A percentile compares a stretch with the other conserved stretches of the same genome.
phyloP scores from a whole-genome alignment of 2,113 vertebrate genomes.

The Hippocampus barbouri region DNA sequence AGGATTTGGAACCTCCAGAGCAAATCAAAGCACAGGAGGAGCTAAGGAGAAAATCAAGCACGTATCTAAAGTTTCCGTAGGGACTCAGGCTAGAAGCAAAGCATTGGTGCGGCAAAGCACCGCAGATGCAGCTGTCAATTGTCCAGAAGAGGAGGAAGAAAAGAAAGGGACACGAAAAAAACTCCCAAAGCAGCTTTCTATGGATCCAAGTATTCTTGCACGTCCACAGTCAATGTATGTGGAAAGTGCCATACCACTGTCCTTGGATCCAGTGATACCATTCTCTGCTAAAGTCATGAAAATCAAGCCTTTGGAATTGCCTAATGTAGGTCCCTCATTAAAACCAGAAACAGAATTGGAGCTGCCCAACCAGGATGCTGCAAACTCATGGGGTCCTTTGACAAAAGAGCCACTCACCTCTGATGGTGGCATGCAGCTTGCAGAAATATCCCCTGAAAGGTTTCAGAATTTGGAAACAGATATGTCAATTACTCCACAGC shows the following conservation, averaged over 20 bases:
- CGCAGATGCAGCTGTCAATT: slow-evolving; percentile 74
- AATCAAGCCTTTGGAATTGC: slow-evolving; percentile 28
- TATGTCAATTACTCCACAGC: slow-evolving; percentile 11
- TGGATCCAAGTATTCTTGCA: slow-evolving; percentile 70
- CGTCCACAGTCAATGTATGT: slow-evolving; percentile 66
- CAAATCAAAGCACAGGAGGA: slow-evolving; percentile 32
- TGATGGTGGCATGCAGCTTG: neutral
- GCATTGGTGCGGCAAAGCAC: slow-evolving; percentile 73
- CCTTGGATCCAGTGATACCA: slow-evolving; percentile 61
- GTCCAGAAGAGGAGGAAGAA: slow-evolving; percentile 66
- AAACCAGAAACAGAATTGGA: slow-evolving; percentile 24
- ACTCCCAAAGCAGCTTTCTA: slow-evolving; percentile 67
- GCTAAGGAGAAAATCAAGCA: slow-evolving; percentile 55
- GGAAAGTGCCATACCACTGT: slow-evolving; percentile 68
- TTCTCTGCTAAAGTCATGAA: slow-evolving; percentile 28
- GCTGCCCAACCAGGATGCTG: slow-evolving; percentile 4
- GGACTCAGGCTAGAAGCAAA: slow-evolving; percentile 72
- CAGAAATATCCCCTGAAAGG: slow-evolving; percentile 19
- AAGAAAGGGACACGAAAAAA: slow-evolving; percentile 47
- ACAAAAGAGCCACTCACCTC: slow-evolving; percentile 31
- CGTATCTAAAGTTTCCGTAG: slow-evolving; percentile 69
- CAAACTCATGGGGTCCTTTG: slow-evolving; percentile 28
- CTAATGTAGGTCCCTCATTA: slow-evolving; percentile 3
- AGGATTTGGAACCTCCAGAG: slow-evolving; percentile 21
- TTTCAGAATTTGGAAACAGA: slow-evolving; percentile 24